Evolutionary conservation across 2,113 vertebrate genomes (phyloP), one percentile per base, ranked within the genome.

Genomic region (Cavia aperea): DNA sequence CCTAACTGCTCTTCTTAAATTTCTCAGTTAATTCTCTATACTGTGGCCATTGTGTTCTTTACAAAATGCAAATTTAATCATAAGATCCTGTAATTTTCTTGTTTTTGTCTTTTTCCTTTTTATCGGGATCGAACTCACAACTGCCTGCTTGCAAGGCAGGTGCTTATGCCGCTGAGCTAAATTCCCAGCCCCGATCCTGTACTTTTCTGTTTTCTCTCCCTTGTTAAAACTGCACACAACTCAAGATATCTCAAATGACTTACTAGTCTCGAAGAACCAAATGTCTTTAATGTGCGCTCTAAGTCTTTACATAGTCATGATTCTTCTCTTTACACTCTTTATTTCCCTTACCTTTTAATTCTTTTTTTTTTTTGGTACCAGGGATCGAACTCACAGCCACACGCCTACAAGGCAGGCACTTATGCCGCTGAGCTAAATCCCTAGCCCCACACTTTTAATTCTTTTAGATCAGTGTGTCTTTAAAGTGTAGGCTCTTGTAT

Each of bases 1-100:
- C 14, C 29, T 92, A 86, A 68, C 13, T 75, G 49, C 2, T 66
- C 9, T 84, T 21, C 51, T 14, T 86, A 90, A 87, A 56, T 87
- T 7, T 81, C 43, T 75, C 54, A 56, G 82, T n/a, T 60, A 68
- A 89, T 81, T 93, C 29, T 92, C 58, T 86, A 49, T 14, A 91
- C 36, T 51, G 14, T 60, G 84, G 72, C 11, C 84, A 79, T 10
- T 88, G 5, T 62, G 43, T 93, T 89, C 36, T 51, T 51, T 51
- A 51, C 75, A 86, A 92, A 92, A 92, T 54, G n/a, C 13, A 89
- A 73, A 75, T 36, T 31, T 88, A 81, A 88, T 65, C 56, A 31
- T 60, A 86, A 66, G 5, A 75, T 16, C 23, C 51, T 46, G n/a
- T 23, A 49, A 16, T 62, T 83, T 72, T 21, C 66, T 72, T 39